Base-by-base conservation (phyloP, 2,888 invertebrate species). In the Andrena praecox region DNA sequence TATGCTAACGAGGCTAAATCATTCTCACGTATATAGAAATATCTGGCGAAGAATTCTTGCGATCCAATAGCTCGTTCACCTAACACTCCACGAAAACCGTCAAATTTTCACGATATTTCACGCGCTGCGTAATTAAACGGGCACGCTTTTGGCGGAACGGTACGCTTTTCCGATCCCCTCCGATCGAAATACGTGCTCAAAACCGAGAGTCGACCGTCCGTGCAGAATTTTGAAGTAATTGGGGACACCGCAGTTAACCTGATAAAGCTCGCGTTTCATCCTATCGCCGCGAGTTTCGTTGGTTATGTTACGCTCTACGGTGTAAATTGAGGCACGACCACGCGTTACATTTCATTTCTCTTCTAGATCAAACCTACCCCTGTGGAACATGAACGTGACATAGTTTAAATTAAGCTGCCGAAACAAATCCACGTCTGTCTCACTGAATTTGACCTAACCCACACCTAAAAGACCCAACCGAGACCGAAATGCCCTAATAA, bases 221-320 rank as follows among this genome's bases (percentile, higher is more conserved):
- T 7, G 77, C 27, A 52, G 67, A 78, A 76, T 78, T 78, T 78
- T 63, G 62, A 68, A 76, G 77, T 68, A 68, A 54, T 68, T 68
- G 42, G 31, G 62, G 12, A 7, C 56, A 35, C 20, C 69, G 62
- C 64, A n/a, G 54, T 24, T 4, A 33, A 24, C 24, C 31, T 56
- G 67, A 68, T 68, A 54, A 63, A 76, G 52, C 62, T 68, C 67
- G 24, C 42, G 20, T 56, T 31, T 27, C 54, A n/a, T 16, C 2
- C 66, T 35, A 3, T 35, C 7, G 50, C 31, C 29, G 16, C 27
- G 31, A 31, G 54, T 31, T 33, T 20, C 54, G 24, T 10, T 27
- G 35, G 35, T 56, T 42, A 35, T 27, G 33, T 20, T 33, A 33
- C 42, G 12, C 42, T 42, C 42, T 42, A 42, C 42, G 16, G 42